phyloP scores from a whole-genome alignment of 1,140 invertebrate species.

The Sycophaga agraensis region DNA sequence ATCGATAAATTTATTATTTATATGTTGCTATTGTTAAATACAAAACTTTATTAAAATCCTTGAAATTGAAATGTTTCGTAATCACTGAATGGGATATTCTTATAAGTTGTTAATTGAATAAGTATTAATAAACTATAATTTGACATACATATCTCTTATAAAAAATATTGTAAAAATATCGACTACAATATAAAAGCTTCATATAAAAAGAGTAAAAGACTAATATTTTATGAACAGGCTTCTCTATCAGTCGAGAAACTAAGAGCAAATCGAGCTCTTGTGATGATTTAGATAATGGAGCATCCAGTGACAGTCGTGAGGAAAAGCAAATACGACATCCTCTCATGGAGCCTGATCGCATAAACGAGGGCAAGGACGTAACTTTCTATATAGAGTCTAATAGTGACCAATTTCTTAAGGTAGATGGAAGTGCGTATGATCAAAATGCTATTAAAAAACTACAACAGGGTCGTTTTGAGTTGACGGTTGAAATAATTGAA shows the following conservation, averaged over 20 bases:
- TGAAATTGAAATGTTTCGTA: too few species aligned
- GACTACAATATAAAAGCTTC: too few species aligned
- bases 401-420: constrained; percentile 40
- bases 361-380: constrained; percentile 38
- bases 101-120: too few species aligned
- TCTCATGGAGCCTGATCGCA: constrained; percentile 38
- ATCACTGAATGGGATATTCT: too few species aligned
- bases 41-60: too few species aligned
- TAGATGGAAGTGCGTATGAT: constrained; percentile 45
- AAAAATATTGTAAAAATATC: neutral
- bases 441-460: constrained; percentile 58
- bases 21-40: neutral
- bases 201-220: too few species aligned
- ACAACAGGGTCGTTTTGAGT: constrained; percentile 62
- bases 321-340: constrained; percentile 11
- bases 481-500: constrained; percentile 71
- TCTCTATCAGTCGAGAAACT: constrained; percentile 27
- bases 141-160: neutral
- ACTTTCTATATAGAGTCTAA: constrained; percentile 43
- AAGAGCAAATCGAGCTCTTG: constrained; percentile 38
- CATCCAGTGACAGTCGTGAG: constrained; percentile 1
- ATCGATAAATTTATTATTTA: neutral
- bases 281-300: constrained; percentile 38
- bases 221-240: neutral
- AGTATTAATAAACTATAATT: too few species aligned